Evolutionary conservation across 2,113 vertebrate species (phyloP).

Genomic region (Dicerorhinus sumatrensis): DNA sequence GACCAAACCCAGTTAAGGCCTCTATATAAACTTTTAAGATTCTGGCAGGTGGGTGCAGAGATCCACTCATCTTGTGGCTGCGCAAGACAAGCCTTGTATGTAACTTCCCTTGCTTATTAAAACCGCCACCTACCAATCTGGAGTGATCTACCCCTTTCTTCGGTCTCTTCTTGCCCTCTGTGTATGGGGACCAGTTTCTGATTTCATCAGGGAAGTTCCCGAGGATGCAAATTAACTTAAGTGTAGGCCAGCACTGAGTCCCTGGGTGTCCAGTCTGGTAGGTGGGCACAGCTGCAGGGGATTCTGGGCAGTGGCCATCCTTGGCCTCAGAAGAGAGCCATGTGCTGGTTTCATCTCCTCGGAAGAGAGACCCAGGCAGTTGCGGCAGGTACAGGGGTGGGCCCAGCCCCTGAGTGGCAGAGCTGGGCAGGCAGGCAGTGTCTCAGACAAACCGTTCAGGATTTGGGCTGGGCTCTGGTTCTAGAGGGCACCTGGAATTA

Average conservation of each 20-base stretch:
- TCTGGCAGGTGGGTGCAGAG: neutral
- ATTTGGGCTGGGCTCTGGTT: neutral
- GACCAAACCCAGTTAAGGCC: neutral
- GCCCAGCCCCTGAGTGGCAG: neutral
- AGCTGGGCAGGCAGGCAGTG: neutral
- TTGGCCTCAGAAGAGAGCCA: neutral
- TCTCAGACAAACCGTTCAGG: neutral
- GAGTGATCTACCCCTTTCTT: neutral
- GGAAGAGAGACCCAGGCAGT: neutral
- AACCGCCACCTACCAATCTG: neutral
- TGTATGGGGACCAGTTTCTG: neutral
- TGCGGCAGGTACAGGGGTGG: too few relatives aligned
- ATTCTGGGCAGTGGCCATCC: neutral
- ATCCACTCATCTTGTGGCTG: neutral
- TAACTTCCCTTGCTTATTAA: too few relatives aligned
- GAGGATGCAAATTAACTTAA: neutral
- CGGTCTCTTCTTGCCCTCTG: neutral
- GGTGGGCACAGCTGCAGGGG: too few relatives aligned
- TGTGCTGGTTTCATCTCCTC: neutral
- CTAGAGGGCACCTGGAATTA: neutral
- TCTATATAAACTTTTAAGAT: neutral
- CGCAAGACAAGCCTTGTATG: rapidly evolving
- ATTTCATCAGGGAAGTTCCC: neutral
- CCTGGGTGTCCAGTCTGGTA: neutral
- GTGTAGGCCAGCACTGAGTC: neutral